Percentiles rank a stretch among this genome's conserved stretches.
These are phyloP conservation scores for Zoanthus sociatus DNA, from an alignment of 92 coral and sea anemone species.

Conservation along the genomic window DNA sequence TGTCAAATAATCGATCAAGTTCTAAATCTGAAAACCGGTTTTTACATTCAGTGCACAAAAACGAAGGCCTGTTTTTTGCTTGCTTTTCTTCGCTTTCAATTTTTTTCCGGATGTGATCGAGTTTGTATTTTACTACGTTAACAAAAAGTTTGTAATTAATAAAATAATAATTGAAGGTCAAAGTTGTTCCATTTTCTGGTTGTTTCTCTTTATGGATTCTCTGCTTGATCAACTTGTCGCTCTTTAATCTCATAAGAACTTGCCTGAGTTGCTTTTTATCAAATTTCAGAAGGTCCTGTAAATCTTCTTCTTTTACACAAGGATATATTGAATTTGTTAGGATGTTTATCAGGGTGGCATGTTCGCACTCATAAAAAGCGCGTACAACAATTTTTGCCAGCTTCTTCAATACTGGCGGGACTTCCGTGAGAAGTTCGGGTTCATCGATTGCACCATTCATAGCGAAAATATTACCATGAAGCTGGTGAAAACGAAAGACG, in stretches of 20 bases:
- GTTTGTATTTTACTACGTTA: constrained; percentile 94
- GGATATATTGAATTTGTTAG: constrained; percentile 89
- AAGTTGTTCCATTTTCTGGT: constrained; percentile 85
- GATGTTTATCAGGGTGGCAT: constrained; percentile 80
- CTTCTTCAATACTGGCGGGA: constrained; percentile 86
- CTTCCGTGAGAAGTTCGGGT: constrained; percentile 86
- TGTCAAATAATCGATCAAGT: constrained; percentile 86
- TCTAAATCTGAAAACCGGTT: constrained; percentile 91
- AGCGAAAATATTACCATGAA: not conserved
- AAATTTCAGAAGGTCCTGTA: constrained; percentile 82
- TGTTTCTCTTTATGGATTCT: constrained; percentile 88
- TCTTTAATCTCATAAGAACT: constrained; percentile 80
- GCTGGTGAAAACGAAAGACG: not conserved
- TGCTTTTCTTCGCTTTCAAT: constrained; percentile 98
- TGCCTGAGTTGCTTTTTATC: constrained; percentile 92
- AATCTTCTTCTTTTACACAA: constrained; percentile 95
- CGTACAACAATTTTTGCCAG: constrained; percentile 84
- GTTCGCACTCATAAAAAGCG: constrained; percentile 93
- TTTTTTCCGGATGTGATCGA: constrained; percentile 93
- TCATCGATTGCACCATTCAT: constrained; percentile 94
- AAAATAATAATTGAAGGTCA: constrained; percentile 88
- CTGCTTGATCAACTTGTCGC: constrained; percentile 95
- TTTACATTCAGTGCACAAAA: constrained; percentile 85
- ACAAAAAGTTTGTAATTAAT: constrained; percentile 97
- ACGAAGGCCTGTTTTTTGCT: constrained; percentile 96